Evolutionary conservation across 2,888 invertebrate species (phyloP), one percentile per base, ranked within the genome.

Genomic region (Aphrophora alni): DNA sequence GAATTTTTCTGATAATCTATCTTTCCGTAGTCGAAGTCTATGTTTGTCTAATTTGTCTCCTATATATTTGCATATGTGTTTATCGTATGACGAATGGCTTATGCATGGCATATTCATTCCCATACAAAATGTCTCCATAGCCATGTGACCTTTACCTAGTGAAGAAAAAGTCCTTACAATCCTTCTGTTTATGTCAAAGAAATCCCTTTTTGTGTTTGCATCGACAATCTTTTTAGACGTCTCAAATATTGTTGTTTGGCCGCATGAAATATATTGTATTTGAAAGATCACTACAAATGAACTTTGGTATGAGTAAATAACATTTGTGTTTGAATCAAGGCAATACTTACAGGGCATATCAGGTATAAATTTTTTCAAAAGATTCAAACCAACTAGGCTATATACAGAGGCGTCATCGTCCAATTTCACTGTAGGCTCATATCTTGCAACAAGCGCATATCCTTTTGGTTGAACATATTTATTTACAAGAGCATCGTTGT

Each of bases 131-230:
- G 82, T 80, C 80, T 80, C 80, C 80, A 80, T 82, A 77, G 80
- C 80, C 82, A 80, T 80, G 77, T 80, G 82, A 73, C 77, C 82
- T 82, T 82, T 82, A 80, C 80, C 80, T 82, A 80, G 73, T 77
- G 82, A 80, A 82, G 77, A 74, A 82, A 82, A 80, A 80, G 76
- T 80, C 77, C 75, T 77, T 80, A 69, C 70, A 25, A 80, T 69
- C 76, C 81, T 81, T 38, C 24, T 74, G 27, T 38, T 21, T 78
- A 28, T 80, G 28, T 51, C 33, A 33, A 44, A 75, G 38, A 75
- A 75, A 44, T 12, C 38, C 44, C 38, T 75, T 25, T 75, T 75
- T 75, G 38, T 75, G 44, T 38, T 38, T 38, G 28, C 38, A 38
- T 75, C 38, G 38, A 38, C 44, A 75, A 75, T 25, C 8, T 12